Evolutionary conservation across 1,140 invertebrate genomes (phyloP).

Genomic region (Sarcophaga bullata): DNA sequence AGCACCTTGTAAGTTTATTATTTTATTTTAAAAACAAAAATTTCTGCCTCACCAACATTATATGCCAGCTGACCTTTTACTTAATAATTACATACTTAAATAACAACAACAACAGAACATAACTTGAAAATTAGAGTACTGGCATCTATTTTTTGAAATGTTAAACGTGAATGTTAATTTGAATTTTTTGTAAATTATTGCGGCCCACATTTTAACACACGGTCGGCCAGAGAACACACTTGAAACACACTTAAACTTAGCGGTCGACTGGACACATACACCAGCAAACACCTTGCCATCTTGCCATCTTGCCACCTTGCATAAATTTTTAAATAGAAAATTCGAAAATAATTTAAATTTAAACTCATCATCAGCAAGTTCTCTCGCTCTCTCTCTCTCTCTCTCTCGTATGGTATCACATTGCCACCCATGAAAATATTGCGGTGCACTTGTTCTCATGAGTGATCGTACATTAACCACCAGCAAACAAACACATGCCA

Average conservation of each 20-base stretch:
- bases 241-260: not conserved
- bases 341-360: conserved; percentile 4
- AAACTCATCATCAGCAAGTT: not conserved
- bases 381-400: too few relatives aligned
- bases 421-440: not conserved
- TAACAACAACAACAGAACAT: too few relatives aligned
- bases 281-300: not conserved
- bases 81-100: too few relatives aligned
- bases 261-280: not conserved
- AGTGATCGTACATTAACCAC: conserved; percentile 1
- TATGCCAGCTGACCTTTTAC: too few relatives aligned
- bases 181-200: too few relatives aligned
- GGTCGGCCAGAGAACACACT: not conserved
- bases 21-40: too few relatives aligned
- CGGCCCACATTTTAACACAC: not conserved
- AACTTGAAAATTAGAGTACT: too few relatives aligned
- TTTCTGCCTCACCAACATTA: too few relatives aligned
- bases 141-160: too few relatives aligned
- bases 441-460: not conserved
- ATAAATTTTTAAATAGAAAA: not conserved
- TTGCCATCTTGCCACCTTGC: not conserved
- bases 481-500: not conserved
- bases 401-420: not conserved
- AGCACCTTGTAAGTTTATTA: too few relatives aligned
- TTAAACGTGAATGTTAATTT: not conserved